Percentiles rank a stretch among this genome's conserved stretches.
These are phyloP conservation scores for Axinella damicornis DNA, from an alignment of 37 sponge, comb jelly and placozoan genomes.

Conservation along the genomic window DNA sequence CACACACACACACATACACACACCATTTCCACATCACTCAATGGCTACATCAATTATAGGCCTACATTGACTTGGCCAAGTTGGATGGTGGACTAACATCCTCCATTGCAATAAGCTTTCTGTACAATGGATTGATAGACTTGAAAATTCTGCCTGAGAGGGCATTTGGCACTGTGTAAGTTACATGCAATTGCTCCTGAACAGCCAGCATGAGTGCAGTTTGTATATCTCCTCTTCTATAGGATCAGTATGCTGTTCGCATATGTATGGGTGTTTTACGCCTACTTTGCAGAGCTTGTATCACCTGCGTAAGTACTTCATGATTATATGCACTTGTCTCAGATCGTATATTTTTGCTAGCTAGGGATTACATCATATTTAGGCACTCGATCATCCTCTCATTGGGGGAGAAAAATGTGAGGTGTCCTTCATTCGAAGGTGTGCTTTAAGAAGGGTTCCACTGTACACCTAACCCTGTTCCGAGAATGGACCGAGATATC, in stretches of 20 bases:
- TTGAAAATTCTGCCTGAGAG: constrained; percentile 42
- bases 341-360: too few species aligned
- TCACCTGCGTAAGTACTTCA: background rate
- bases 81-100: constrained; percentile 58
- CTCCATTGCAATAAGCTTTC: constrained; percentile 60
- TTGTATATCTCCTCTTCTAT: background rate
- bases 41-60: background rate
- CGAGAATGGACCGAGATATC: too few species aligned
- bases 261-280: constrained; percentile 32
- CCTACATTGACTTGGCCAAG: constrained; percentile 4
- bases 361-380: too few species aligned
- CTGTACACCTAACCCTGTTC: too few species aligned
- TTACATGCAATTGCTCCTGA: background rate
- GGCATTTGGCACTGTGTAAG: constrained; percentile 15
- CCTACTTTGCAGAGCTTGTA: background rate
- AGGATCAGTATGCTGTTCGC: constrained; percentile 23
- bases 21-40: too few species aligned
- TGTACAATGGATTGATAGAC: constrained; percentile 59
- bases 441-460: too few species aligned
- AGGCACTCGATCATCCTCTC: too few species aligned
- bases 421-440: too few species aligned
- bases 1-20: too few species aligned
- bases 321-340: too few species aligned
- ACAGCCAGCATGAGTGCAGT: too few species aligned
- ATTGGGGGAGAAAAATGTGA: too few species aligned